Evolutionary conservation across 2,888 invertebrate genomes (phyloP), one percentile per base, ranked within the genome.

Genomic region (Polydrusus cervinus): DNA sequence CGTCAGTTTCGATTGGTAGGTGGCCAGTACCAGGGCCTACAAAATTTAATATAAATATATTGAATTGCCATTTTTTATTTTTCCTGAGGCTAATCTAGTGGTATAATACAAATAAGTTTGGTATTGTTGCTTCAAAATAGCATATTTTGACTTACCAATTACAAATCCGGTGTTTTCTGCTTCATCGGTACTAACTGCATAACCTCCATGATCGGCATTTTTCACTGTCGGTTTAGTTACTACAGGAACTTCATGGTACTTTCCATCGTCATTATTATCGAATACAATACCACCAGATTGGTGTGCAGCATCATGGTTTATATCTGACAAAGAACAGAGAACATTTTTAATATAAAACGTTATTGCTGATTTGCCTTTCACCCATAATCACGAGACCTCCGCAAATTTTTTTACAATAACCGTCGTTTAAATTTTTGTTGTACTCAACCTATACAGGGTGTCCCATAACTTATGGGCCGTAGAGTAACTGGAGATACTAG

Each of bases 11-110:
- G 3, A 77, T 43, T 16, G 77, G 71, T 51, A 77, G 62, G 43
- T 74, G 64, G 20, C 77, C 77, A 18, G 77, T 77, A 14, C 77
- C 77, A 49, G 77, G 77, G 20, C 76, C 76, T 73, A 47, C 2
- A 71, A 64, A 25, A 25, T 25, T 25, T 5, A 10, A 18, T 25
- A 49, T 14, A 13, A 30, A 30, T 5, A 34, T 57, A 25, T 34
- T 40, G 16, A 13, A 34, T 60, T 25, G 1, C 3, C 25, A 3
- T 25, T 25, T 3, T 3, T 1, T 25, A 25, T 25, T 25, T 25
- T 25, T 25, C 5, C 25, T 25, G n/a, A n/a, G n/a, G 25, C 25
- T 25, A 25, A 25, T 25, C 25, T 25, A 5, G 5, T 25, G 25
- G 25, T 5, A 25, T 25, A 5, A 25, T 25, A 25, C 5, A 25